These are phyloP conservation scores for Catajapyx aquilonaris DNA, from an alignment of 1,140 invertebrate species.

Conservation along the genomic window DNA sequence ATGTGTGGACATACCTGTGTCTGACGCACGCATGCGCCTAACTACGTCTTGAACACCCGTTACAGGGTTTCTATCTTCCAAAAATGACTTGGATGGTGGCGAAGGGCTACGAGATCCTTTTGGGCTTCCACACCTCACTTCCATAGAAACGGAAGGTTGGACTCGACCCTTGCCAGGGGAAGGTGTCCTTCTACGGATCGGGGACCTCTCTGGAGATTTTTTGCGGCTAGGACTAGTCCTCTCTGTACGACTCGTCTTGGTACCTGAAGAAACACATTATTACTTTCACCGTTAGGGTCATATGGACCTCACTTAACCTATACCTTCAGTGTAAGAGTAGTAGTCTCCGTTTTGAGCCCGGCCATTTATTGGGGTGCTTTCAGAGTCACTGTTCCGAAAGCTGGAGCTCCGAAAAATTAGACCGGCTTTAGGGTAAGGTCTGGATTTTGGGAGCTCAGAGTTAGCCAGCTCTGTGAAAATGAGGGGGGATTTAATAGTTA, in stretches of 20 bases:
- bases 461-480: slow-evolving; percentile 7
- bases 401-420: slow-evolving; percentile 37
- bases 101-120: slow-evolving; percentile 4
- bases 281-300: too few relatives aligned
- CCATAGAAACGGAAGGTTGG: slow-evolving; percentile 10
- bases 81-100: slow-evolving; percentile 26
- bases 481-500: too few relatives aligned
- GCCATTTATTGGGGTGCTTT: too few relatives aligned
- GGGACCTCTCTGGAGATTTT: too few relatives aligned
- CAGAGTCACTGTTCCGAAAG: slow-evolving; percentile 22
- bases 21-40: slow-evolving; percentile 45
- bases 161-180: too few relatives aligned
- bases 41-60: slow-evolving; percentile 48
- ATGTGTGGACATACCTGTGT: slow-evolving; percentile 31
- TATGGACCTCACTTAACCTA: too few relatives aligned
- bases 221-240: too few relatives aligned
- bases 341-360: too few relatives aligned
- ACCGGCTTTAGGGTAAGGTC: slow-evolving; percentile 37
- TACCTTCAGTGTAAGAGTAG: too few relatives aligned
- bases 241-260: too few relatives aligned
- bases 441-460: slow-evolving; percentile 9
- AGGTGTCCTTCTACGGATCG: too few relatives aligned
- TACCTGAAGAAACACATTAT: too few relatives aligned
- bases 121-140: slow-evolving; percentile 8
- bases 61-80: slow-evolving; percentile 41